Conservation (phyloP, 2,113 vertebrate genomes). For the Leptodactylus fuscus region DNA sequence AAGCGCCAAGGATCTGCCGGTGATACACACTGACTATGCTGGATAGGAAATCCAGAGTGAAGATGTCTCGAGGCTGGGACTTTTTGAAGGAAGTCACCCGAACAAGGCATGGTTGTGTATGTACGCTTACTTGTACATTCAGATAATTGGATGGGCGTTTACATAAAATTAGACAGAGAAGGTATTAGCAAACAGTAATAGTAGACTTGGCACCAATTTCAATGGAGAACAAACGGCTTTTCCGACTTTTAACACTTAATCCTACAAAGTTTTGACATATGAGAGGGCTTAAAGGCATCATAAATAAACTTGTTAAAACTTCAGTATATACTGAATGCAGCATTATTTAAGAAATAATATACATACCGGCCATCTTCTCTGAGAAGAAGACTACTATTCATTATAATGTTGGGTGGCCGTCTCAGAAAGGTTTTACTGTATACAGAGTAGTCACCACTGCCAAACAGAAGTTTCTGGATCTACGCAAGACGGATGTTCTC, state of each 20-base stretch:
- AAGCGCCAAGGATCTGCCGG: not conserved
- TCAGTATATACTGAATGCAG: no score
- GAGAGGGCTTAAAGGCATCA: not conserved
- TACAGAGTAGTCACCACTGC: not conserved
- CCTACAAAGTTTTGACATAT: not conserved
- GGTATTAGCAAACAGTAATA: not conserved
- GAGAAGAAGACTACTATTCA: no score
- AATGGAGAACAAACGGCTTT: not conserved
- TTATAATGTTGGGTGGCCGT: no score
- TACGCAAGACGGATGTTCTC: not conserved
- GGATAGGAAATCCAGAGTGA: not conserved
- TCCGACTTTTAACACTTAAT: conserved; percentile 5
- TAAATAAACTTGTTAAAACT: no score
- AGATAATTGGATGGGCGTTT: not conserved
- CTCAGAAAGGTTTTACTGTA: no score
- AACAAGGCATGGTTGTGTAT: not conserved
- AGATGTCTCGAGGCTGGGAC: no score
- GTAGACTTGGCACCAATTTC: not conserved
- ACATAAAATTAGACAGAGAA: not conserved
- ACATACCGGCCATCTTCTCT: no score
- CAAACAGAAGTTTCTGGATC: not conserved
- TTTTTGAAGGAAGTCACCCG: no score
- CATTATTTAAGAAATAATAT: no score
- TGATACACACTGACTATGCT: not conserved
- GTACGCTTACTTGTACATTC: not conserved